A percentile compares a stretch with the other conserved stretches of the same genome.
Evolutionary conservation across 2,797 vertebrate species (phyloP).

Genomic region (Parauchenoglanis ngamensis): DNA sequence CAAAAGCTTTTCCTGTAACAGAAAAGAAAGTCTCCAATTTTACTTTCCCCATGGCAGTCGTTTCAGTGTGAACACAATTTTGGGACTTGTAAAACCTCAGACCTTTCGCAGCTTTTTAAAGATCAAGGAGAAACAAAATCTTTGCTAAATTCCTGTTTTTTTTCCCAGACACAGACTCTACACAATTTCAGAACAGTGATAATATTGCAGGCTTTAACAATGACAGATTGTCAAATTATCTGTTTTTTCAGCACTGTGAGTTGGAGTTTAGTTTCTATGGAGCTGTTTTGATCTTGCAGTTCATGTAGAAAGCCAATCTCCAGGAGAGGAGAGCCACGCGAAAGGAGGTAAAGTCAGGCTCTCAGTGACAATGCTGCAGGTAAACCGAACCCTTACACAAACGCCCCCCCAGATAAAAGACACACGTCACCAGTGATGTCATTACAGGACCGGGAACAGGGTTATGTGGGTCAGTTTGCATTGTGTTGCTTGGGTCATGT

Average conservation of each 20-base stretch:
- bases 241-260: constrained; percentile 25
- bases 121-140: background rate
- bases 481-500: background rate
- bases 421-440: constrained; percentile 50
- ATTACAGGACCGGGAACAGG: constrained; percentile 21
- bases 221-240: background rate
- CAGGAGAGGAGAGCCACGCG: constrained; percentile 29
- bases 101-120: background rate
- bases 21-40: background rate
- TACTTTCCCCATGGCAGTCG: background rate
- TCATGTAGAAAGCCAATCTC: constrained; percentile 45
- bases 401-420: constrained; percentile 38
- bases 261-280: constrained; percentile 28
- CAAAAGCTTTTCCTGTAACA: background rate
- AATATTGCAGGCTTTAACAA: background rate
- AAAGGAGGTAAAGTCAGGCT: constrained; percentile 10
- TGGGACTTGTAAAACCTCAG: background rate
- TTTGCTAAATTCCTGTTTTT: background rate
- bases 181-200: background rate
- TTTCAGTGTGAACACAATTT: background rate
- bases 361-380: constrained; percentile 36
- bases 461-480: constrained; percentile 14
- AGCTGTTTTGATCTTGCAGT: constrained; percentile 29
- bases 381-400: constrained; percentile 33
- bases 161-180: background rate